Conservation (phyloP, 2,797 vertebrate species). For the Ptychadena robeensis region DNA sequence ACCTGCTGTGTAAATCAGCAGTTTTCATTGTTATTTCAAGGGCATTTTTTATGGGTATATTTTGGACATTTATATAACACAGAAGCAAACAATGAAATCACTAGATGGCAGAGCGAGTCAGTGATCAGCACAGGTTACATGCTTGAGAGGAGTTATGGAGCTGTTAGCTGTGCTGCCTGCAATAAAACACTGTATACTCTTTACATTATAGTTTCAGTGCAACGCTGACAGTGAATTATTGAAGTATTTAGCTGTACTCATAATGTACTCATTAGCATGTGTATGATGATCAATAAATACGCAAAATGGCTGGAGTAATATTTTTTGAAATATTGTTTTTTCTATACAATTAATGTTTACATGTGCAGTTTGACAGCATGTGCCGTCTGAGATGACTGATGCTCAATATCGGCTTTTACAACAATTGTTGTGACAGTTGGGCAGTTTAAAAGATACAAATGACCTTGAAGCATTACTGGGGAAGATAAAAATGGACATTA, state of each 20-base stretch:
- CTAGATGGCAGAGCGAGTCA: constrained; percentile 51
- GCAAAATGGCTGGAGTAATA: background rate
- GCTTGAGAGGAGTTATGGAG: background rate
- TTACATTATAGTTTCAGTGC: constrained; percentile 13
- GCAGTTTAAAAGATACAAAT: background rate
- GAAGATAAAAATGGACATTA: too few relatives aligned
- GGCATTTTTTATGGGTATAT: background rate
- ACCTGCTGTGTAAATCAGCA: constrained; percentile 2
- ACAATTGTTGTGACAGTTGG: background rate
- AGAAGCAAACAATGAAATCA: background rate
- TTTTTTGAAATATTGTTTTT: background rate
- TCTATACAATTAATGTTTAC: background rate
- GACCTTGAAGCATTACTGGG: background rate
- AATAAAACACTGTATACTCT: constrained; percentile 9
- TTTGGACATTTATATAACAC: background rate
- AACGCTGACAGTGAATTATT: background rate
- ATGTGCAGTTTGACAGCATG: background rate
- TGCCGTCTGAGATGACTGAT: background rate
- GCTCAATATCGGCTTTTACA: background rate
- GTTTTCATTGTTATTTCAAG: constrained; percentile 13
- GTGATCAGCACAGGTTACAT: background rate
- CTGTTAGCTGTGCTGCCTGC: background rate
- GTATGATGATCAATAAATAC: background rate
- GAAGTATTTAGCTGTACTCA: background rate
- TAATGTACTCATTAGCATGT: background rate